phyloP scores from a whole-genome alignment of 2,888 invertebrate genomes.

The Eristalis pertinax region DNA sequence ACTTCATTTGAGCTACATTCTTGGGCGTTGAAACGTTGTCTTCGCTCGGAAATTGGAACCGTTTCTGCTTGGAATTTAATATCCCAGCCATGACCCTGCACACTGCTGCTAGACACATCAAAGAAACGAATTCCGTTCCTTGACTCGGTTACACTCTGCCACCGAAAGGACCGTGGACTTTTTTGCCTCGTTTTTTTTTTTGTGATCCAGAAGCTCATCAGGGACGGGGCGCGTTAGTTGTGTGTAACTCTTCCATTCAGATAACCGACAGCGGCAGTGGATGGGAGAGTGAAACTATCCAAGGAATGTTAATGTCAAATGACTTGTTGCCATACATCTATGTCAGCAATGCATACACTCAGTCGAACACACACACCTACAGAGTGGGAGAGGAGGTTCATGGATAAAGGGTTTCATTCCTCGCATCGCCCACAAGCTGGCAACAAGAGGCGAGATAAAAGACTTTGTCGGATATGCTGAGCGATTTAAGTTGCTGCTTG shows the following conservation, averaged over 20 bases:
- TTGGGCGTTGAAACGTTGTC: slow-evolving; percentile 10
- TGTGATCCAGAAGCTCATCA: not conserved
- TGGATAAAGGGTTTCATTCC: slow-evolving; percentile 49
- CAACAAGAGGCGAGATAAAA: slow-evolving; percentile 35
- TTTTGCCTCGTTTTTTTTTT: not conserved
- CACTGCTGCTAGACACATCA: slow-evolving; percentile 37
- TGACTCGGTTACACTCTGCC: not conserved
- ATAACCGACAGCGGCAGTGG: not conserved
- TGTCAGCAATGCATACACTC: slow-evolving; percentile 18
- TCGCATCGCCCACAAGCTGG: not conserved
- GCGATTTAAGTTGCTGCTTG: slow-evolving; percentile 28
- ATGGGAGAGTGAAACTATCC: slow-evolving; percentile 52
- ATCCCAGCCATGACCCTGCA: slow-evolving; percentile 56
- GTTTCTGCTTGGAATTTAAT: slow-evolving; percentile 57
- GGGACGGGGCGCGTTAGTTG: not conserved
- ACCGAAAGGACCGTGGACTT: not conserved
- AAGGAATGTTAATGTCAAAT: slow-evolving; percentile 66
- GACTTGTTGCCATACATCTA: slow-evolving; percentile 63
- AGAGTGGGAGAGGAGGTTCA: slow-evolving; percentile 12
- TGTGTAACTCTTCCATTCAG: not conserved
- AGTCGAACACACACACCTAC: not conserved
- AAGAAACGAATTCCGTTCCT: slow-evolving; percentile 60
- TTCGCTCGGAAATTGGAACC: slow-evolving; percentile 15
- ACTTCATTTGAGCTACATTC: slow-evolving; percentile 62
- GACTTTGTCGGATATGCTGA: slow-evolving; percentile 33